Conservation (phyloP, 2,888 invertebrate genomes). For the Physocephala rufipes region DNA sequence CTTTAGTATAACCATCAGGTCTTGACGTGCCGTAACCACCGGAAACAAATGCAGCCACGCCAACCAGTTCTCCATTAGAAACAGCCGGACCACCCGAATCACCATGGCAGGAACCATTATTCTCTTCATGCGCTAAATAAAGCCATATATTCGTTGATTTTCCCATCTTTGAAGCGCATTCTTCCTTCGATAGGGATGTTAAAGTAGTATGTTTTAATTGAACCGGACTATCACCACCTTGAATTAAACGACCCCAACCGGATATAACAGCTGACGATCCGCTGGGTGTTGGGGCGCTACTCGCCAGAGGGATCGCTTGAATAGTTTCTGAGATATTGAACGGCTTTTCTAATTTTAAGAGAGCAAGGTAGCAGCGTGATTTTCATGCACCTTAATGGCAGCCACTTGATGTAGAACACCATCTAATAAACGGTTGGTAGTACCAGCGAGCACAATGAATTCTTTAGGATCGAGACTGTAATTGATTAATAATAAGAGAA, state of each 20-base stretch:
- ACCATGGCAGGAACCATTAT: conserved; percentile 57
- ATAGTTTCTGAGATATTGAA: conserved; percentile 1
- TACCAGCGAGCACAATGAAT: conserved; percentile 20
- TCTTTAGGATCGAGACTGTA: conserved; percentile 5
- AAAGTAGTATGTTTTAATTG: conserved; percentile 55
- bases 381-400: not conserved
- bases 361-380: not conserved
- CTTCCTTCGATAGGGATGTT: conserved; percentile 43
- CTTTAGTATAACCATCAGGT: conserved; percentile 61
- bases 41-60: conserved; percentile 54
- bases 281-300: not conserved
- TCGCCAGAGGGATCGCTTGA: conserved; percentile 7
- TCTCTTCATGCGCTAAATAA: conserved; percentile 52
- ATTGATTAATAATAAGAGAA: not conserved
- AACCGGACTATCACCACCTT: conserved; percentile 43
- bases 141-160: conserved; percentile 48
- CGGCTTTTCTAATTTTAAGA: not conserved
- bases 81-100: conserved; percentile 60
- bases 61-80: conserved; percentile 54
- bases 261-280: not conserved
- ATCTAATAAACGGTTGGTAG: not conserved
- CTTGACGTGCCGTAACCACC: conserved; percentile 50
- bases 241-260: conserved; percentile 37
- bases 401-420: not conserved
- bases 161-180: conserved; percentile 45